Evolutionary conservation across 2,113 vertebrate genomes (phyloP).

Genomic region (Atrichornis clamosus): DNA sequence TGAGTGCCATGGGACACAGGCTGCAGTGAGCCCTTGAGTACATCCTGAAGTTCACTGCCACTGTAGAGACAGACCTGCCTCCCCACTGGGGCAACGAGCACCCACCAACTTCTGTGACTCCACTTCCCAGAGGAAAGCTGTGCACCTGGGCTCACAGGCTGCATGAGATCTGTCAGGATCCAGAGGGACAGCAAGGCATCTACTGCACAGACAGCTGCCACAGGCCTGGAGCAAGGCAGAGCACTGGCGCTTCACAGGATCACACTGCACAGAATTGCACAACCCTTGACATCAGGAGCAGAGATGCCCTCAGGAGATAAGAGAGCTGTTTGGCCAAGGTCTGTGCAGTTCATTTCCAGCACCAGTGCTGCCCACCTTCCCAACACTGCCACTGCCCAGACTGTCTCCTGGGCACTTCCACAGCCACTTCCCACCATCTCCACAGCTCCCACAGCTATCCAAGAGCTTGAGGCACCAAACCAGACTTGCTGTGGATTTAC

Average conservation of each 20-base stretch:
- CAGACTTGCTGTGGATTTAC: not conserved
- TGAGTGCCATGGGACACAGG: not conserved
- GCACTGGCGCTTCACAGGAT: accelerated
- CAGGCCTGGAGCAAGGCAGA: not conserved
- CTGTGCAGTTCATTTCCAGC: not conserved
- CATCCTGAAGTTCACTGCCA: no score
- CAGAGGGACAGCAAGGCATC: not conserved
- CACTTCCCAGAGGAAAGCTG: not conserved
- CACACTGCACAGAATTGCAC: not conserved
- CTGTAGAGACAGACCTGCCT: not conserved
- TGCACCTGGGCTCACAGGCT: not conserved
- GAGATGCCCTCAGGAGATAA: not conserved
- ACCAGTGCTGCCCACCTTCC: not conserved
- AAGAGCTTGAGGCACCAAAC: not conserved
- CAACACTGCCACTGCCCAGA: accelerated
- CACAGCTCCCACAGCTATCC: not conserved
- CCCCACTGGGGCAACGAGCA: not conserved
- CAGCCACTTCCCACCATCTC: accelerated
- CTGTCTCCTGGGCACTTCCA: not conserved
- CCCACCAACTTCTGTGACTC: not conserved
- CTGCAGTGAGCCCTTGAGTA: not conserved
- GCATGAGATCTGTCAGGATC: not conserved
- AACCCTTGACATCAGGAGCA: not conserved
- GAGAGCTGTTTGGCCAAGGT: not conserved
- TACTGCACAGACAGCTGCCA: not conserved